Conservation (phyloP, 1,140 invertebrate species). For the Dendroctonus valens region DNA sequence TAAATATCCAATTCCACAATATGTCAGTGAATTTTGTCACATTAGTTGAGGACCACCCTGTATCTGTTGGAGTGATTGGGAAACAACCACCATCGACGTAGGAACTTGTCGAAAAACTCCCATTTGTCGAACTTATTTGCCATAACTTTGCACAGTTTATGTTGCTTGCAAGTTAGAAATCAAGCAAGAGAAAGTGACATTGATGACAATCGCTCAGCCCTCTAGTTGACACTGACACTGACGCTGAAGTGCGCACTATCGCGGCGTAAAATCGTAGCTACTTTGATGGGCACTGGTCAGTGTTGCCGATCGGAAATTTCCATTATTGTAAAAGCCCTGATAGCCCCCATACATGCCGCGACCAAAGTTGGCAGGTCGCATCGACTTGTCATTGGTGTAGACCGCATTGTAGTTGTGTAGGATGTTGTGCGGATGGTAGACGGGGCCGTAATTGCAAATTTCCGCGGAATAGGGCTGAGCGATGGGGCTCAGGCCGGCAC, state of each 20-base stretch:
- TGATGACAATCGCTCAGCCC: background rate
- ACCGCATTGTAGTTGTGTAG: constrained; percentile 49
- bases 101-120: no score
- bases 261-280: constrained; percentile 45
- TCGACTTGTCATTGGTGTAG: constrained; percentile 46
- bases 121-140: no score
- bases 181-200: no score
- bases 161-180: no score
- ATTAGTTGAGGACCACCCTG: no score
- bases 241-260: constrained; percentile 30
- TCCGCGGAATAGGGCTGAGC: constrained; percentile 47
- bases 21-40: no score
- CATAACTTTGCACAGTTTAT: no score
- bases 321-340: constrained; percentile 45
- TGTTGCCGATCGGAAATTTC: constrained; percentile 39
- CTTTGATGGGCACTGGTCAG: constrained; percentile 41
- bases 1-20: no score
- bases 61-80: no score
- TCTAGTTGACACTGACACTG: background rate
- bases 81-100: no score
- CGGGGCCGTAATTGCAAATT: constrained; percentile 48
- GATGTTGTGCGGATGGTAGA: constrained; percentile 49
- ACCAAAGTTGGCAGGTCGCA: constrained; percentile 42
- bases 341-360: constrained; percentile 46
- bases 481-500: constrained; percentile 41